Evolutionary conservation across 2,888 invertebrate species (phyloP).

Genomic region (Frankliniella fusca): DNA sequence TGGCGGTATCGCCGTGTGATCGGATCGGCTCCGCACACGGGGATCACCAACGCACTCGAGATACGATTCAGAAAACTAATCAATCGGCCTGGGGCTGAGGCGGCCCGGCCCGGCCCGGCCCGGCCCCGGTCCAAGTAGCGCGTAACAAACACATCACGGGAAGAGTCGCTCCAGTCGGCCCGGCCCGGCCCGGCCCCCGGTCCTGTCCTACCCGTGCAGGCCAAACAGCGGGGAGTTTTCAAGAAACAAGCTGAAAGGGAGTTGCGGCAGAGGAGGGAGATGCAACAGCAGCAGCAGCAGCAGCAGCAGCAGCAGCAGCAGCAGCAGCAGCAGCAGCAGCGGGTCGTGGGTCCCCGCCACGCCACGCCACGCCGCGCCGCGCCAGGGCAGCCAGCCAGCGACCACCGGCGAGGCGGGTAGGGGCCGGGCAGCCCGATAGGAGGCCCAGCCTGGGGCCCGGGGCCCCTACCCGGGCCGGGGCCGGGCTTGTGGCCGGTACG

Average conservation of each 20-base stretch:
- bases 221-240: slow-evolving; percentile 41
- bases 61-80: background rate
- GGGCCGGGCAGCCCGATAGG: background rate
- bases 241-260: background rate
- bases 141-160: slow-evolving; percentile 49
- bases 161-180: too few relatives aligned
- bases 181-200: too few relatives aligned
- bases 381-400: background rate
- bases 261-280: background rate
- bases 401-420: slow-evolving; percentile 2
- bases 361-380: background rate
- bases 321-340: background rate
- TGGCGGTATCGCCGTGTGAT: too few relatives aligned
- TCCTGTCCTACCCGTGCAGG: too few relatives aligned
- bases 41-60: background rate
- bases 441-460: slow-evolving; percentile 14
- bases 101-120: too few relatives aligned
- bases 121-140: too few relatives aligned
- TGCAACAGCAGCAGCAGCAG: too few relatives aligned
- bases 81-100: background rate
- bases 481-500: slow-evolving; percentile 5
- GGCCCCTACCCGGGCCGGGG: slow-evolving; percentile 4
- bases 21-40: background rate
- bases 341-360: background rate
- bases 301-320: too few relatives aligned